A percentile compares a stretch with the other conserved stretches of the same genome.
Conservation (phyloP, 2,113 vertebrate species). For the Climacteris rufus region DNA sequence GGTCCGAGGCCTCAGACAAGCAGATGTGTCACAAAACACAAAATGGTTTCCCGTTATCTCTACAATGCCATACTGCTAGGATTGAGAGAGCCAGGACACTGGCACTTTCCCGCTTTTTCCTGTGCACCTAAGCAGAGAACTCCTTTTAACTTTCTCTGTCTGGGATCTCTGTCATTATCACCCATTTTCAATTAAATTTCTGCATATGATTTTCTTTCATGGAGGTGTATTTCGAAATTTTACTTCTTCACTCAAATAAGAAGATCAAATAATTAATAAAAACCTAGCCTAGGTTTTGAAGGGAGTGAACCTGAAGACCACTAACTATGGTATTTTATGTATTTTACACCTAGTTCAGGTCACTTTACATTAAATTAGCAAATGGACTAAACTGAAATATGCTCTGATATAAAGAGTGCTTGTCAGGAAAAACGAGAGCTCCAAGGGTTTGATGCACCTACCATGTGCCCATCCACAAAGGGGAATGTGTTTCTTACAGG, state of each 20-base stretch:
- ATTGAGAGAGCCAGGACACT: not conserved
- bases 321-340: not conserved
- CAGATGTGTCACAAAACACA: not conserved
- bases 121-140: not conserved
- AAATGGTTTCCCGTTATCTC: not conserved
- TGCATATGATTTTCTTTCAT: not conserved
- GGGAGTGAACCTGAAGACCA: not conserved
- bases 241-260: not conserved
- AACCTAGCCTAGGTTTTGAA: not conserved
- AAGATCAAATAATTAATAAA: not conserved
- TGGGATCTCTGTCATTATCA: not conserved
- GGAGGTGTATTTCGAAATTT: not conserved
- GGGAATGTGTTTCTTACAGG: slow-evolving; percentile 59
- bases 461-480: slow-evolving; percentile 49
- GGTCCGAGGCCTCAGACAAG: not conserved
- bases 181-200: not conserved
- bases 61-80: not conserved
- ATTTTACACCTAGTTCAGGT: not conserved
- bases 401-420: slow-evolving; percentile 29
- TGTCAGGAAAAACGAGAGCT: slow-evolving; percentile 2
- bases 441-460: slow-evolving; percentile 42
- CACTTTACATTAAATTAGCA: not conserved
- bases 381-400: not conserved
- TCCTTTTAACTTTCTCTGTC: not conserved
- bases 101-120: not conserved